Percentiles rank a stretch among this genome's conserved stretches.
phyloP scores from a whole-genome alignment of 1,140 invertebrate genomes.

The Aricia agestis region DNA sequence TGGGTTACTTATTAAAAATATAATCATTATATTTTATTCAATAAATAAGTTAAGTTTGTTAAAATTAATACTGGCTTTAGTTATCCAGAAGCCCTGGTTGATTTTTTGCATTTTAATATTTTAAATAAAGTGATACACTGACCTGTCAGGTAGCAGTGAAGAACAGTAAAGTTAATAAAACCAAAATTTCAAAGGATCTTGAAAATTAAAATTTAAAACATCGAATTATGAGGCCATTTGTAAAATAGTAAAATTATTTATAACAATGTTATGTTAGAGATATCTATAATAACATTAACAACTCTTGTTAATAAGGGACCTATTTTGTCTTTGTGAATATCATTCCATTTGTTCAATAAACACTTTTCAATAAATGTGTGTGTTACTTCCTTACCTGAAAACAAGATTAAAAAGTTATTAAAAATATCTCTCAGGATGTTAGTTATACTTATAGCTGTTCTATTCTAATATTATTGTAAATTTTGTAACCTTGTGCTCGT shows the following conservation, averaged over 20 bases:
- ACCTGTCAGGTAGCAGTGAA: too few species aligned
- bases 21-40: background rate
- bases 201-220: too few species aligned
- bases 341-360: constrained; percentile 51
- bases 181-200: background rate
- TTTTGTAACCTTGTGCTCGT: too few species aligned
- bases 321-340: constrained; percentile 48
- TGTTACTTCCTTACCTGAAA: constrained; percentile 43
- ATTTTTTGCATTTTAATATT: too few species aligned
- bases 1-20: background rate
- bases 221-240: background rate
- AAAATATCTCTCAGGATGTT: constrained; percentile 12
- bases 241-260: background rate
- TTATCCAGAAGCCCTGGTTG: too few species aligned
- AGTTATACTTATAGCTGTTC: too few species aligned
- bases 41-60: background rate
- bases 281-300: constrained; percentile 54
- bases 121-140: too few species aligned
- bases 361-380: constrained; percentile 57
- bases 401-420: constrained; percentile 10
- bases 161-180: background rate
- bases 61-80: background rate
- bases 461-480: too few species aligned
- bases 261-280: constrained; percentile 31
- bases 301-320: constrained; percentile 54